A percentile compares a stretch with the other conserved stretches of the same genome.
These are phyloP conservation scores for Liposcelis brunnea DNA, from an alignment of 2,888 invertebrate species.

Conservation along the genomic window DNA sequence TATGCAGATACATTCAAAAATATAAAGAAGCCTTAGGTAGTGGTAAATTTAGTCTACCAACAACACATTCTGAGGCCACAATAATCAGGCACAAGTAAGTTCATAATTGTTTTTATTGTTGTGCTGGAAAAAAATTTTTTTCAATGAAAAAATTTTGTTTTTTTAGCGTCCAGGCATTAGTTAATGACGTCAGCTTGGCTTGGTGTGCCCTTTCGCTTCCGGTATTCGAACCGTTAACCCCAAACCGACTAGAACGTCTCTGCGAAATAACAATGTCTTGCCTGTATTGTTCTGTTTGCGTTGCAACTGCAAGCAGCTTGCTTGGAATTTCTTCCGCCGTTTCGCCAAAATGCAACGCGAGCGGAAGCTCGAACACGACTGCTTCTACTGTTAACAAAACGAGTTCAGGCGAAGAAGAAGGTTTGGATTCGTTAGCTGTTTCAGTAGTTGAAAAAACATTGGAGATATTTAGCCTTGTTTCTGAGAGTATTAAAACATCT, in stretches of 20 bases:
- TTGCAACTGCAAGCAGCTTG: slow-evolving; percentile 24
- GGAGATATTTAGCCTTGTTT: slow-evolving; percentile 67
- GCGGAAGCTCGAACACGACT: slow-evolving; percentile 16
- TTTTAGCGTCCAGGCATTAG: slow-evolving; percentile 54
- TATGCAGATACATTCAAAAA: slow-evolving; percentile 41
- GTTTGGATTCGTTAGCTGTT: slow-evolving; percentile 66
- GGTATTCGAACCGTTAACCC: slow-evolving; percentile 71
- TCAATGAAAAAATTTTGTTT: slow-evolving; percentile 11
- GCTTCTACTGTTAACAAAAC: slow-evolving; percentile 17
- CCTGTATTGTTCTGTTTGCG: slow-evolving; percentile 36
- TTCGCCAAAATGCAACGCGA: slow-evolving; percentile 37
- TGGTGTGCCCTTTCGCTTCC: slow-evolving; percentile 71
- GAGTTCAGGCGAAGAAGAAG: slow-evolving; percentile 41
- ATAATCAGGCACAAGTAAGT: slow-evolving; percentile 44
- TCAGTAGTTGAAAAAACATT: slow-evolving; percentile 75
- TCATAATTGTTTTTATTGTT: slow-evolving; percentile 6
- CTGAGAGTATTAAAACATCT: slow-evolving; percentile 62
- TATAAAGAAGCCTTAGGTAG: slow-evolving; percentile 31
- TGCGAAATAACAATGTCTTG: slow-evolving; percentile 70
- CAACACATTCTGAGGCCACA: slow-evolving; percentile 54
- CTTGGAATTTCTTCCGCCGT: slow-evolving; percentile 26
- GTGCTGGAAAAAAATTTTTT: not conserved
- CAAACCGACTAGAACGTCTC: slow-evolving; percentile 64
- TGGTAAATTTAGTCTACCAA: slow-evolving; percentile 46
- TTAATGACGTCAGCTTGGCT: slow-evolving; percentile 70